phyloP scores from a whole-genome alignment of 2,797 vertebrate genomes.

The Silurus aristotelis region DNA sequence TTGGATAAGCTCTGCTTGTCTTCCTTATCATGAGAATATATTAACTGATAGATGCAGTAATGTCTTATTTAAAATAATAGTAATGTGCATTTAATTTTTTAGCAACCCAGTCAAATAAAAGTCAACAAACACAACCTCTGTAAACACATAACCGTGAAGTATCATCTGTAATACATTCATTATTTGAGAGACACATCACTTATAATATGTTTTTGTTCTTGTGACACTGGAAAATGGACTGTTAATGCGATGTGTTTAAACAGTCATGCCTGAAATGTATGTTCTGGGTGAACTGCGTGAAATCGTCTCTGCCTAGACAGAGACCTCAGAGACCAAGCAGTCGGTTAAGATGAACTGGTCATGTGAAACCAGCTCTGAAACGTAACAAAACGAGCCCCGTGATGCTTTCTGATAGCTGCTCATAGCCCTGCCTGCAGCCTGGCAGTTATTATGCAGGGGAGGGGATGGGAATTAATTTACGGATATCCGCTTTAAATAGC shows the following conservation, averaged over 20 bases:
- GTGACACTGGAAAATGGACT: constrained; percentile 23
- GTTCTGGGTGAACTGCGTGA: constrained; percentile 22
- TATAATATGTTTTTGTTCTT: constrained; percentile 20
- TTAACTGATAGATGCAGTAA: background rate
- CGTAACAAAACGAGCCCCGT: constrained; percentile 25
- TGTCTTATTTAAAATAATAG: background rate
- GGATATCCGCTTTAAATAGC: constrained; percentile 66
- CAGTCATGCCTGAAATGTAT: constrained; percentile 22
- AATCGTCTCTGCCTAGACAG: constrained; percentile 21
- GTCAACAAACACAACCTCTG: background rate
- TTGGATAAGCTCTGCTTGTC: no score
- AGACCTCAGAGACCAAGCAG: constrained; percentile 23
- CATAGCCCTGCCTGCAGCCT: constrained; percentile 44
- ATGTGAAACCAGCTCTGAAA: constrained; percentile 25
- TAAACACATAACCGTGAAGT: background rate
- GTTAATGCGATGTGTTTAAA: constrained; percentile 35
- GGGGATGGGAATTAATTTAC: constrained; percentile 73
- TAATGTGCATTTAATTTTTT: background rate
- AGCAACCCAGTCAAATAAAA: background rate
- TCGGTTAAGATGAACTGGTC: constrained; percentile 21
- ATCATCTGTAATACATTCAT: constrained; percentile 16
- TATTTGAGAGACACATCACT: background rate
- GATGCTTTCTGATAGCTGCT: constrained; percentile 40
- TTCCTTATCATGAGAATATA: background rate
- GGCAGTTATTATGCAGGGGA: constrained; percentile 67